Base-by-base conservation (phyloP, 2,888 invertebrate genomes). In the Noctua janthina region DNA sequence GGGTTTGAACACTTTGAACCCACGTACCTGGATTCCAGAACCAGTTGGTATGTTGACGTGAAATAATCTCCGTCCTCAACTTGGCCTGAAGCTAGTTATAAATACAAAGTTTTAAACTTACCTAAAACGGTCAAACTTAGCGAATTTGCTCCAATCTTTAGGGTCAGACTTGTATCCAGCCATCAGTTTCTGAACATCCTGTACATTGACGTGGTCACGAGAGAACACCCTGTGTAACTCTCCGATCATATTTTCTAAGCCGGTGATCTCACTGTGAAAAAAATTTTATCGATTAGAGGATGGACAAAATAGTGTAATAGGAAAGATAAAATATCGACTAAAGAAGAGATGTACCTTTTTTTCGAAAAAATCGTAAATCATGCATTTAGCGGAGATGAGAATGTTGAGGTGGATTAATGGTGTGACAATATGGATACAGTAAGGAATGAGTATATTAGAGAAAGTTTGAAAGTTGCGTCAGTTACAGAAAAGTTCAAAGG, bases 61-160 rank as follows among this genome's bases (percentile, higher is more conserved):
- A 51, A 51, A 51, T 17, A 51, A 51, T 51, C 5, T 8, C 54
- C 23, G 0, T 62, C 15, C 29, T 29, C 62, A 29, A 62, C 6
- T 62, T 15, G 7, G 2, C 13, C 23, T 8, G 10, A 35, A 64
- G 20, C 4, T 64, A 64, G 20, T 35, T 3, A 8, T 46, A 46
- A 29, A 17, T 46, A 68, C 8, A 54, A 54, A 8, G 15, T 51
- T 2, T 20, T 0, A 0, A 43, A 88, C 95, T 93, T 74, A 99
- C 99, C 98, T 98, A 96, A 98, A 98, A 93, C 98, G 98, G 95
- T 99, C 99, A 93, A 99, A 99, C 93, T 99, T 99, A 7, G 99
- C 99, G 92, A 98, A 99, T 93, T 98, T 98, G 92, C 98, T 98
- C 99, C 99, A 99, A 86, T 99, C 99, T 39, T 97, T 97, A 0